Conservation (phyloP, 2,888 invertebrate genomes). For the Acanthosepion esculentum region DNA sequence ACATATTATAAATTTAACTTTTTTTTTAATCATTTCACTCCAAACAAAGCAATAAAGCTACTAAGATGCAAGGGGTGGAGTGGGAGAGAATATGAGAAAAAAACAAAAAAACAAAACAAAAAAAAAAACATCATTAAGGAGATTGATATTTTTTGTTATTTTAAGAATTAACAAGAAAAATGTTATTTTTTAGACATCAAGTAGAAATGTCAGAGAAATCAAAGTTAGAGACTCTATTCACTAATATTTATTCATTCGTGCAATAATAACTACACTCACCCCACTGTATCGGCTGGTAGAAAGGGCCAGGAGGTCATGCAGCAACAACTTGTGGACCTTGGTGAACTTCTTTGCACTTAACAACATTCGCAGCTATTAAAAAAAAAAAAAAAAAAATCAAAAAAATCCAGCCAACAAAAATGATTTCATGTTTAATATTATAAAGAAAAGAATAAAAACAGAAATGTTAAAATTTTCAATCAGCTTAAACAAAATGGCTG, state of each 20-base stretch:
- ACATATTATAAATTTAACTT: too few relatives aligned
- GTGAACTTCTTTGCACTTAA: conserved; percentile 77
- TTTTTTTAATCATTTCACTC: too few relatives aligned
- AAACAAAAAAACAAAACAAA: too few relatives aligned
- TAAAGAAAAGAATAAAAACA: background rate
- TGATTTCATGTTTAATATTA: background rate
- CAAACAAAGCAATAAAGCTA: too few relatives aligned
- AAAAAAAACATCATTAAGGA: too few relatives aligned
- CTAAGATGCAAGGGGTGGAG: too few relatives aligned
- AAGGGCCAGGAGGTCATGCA: conserved; percentile 80
- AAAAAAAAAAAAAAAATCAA: background rate
- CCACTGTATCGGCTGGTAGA: conserved; percentile 82
- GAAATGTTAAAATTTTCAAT: background rate
- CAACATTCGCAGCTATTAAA: conserved; percentile 73
- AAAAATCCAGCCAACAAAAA: background rate
- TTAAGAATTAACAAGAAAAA: too few relatives aligned
- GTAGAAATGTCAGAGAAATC: background rate
- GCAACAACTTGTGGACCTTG: conserved; percentile 79
- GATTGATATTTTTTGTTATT: too few relatives aligned
- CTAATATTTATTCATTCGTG: background rate
- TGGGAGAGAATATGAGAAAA: too few relatives aligned
- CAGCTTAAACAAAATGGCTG: background rate
- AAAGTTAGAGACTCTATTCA: too few relatives aligned
- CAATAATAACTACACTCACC: conserved; percentile 75
- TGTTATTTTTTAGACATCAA: background rate